Evolutionary conservation across 2,797 vertebrate species (phyloP).

Genomic region (Gymnoscopelus braueri): DNA sequence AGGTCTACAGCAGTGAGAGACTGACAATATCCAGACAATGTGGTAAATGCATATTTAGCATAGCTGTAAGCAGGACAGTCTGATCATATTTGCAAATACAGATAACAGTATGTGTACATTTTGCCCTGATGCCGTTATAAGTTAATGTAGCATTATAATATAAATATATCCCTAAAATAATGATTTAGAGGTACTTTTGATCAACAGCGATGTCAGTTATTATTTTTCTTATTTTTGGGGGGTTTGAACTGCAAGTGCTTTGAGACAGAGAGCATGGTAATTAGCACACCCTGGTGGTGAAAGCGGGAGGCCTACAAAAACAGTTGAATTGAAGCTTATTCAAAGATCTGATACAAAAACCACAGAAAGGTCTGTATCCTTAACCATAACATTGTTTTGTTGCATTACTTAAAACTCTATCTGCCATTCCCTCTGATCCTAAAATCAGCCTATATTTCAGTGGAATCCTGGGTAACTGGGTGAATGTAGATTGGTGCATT

Average conservation of each 20-base stretch:
- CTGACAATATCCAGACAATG: slow-evolving; percentile 67
- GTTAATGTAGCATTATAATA: not conserved
- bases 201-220: not conserved
- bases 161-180: not conserved
- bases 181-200: not conserved
- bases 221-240: not conserved
- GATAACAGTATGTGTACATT: too few relatives aligned
- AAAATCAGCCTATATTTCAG: too few relatives aligned
- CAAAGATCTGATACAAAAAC: slow-evolving; percentile 8
- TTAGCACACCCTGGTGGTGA: slow-evolving; percentile 74
- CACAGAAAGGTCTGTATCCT: too few relatives aligned
- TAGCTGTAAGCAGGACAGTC: slow-evolving; percentile 32
- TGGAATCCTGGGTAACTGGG: slow-evolving; percentile 32
- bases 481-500: slow-evolving; percentile 21
- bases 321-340: not conserved
- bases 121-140: too few relatives aligned
- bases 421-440: not conserved
- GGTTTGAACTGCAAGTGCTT: not conserved
- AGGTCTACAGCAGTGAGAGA: slow-evolving; percentile 49
- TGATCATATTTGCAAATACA: slow-evolving; percentile 28
- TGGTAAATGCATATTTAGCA: slow-evolving; percentile 50
- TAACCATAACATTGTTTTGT: not conserved
- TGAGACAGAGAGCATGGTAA: slow-evolving; percentile 1
- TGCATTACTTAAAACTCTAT: not conserved
- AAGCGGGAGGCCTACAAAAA: slow-evolving; percentile 45